phyloP scores from a whole-genome alignment of 2,797 vertebrate species.

The Megaceryle alcyon region DNA sequence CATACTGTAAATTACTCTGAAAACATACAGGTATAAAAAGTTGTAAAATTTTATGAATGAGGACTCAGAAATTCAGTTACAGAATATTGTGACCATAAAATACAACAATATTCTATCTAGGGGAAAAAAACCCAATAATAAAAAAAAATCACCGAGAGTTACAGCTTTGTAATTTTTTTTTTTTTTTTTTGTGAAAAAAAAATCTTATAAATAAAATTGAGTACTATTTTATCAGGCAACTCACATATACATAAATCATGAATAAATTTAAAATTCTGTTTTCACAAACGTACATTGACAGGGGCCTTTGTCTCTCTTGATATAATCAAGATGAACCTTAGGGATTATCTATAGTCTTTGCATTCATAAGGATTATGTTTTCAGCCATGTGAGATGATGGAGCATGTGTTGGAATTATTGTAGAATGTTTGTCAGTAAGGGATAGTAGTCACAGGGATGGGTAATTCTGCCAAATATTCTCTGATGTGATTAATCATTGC shows the following conservation, averaged over 20 bases:
- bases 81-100: conserved; percentile 14
- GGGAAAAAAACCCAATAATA: background rate
- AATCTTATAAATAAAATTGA: background rate
- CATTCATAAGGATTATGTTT: background rate
- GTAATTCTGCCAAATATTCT: conserved; percentile 52
- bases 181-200: background rate
- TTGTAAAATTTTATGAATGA: conserved; percentile 11
- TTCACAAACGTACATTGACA: background rate
- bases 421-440: background rate
- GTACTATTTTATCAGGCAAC: background rate
- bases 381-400: background rate
- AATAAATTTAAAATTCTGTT: background rate
- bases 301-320: background rate
- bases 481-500: conserved; percentile 62
- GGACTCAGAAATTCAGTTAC: conserved; percentile 40
- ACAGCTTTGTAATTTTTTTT: background rate
- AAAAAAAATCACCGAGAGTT: background rate
- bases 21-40: conserved; percentile 19
- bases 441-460: background rate
- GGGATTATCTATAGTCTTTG: background rate
- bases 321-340: background rate
- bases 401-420: background rate
- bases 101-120: background rate
- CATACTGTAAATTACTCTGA: conserved; percentile 14
- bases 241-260: background rate